Conservation (phyloP, 2,797 vertebrate genomes). For the Saxicola maurus region DNA sequence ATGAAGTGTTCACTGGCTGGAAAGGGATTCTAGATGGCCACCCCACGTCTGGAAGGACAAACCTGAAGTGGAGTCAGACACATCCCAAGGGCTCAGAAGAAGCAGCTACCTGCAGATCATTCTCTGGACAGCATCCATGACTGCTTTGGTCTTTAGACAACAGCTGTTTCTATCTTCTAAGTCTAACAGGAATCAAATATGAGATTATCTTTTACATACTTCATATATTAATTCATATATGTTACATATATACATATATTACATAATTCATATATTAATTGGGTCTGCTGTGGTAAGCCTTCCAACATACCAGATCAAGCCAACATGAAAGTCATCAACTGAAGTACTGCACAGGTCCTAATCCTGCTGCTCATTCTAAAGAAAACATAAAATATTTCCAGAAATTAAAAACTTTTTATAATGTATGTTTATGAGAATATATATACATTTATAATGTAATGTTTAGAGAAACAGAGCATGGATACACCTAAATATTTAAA, state of each 20-base stretch:
- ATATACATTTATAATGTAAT: no score
- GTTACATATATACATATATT: no score
- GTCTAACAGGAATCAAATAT: not conserved
- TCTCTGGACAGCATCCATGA: rapidly evolving
- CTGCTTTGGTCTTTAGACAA: not conserved
- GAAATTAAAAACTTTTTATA: not conserved
- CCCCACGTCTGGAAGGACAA: not conserved
- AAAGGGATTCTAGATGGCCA: not conserved
- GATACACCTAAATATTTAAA: not conserved
- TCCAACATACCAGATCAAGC: not conserved
- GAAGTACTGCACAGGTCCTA: not conserved
- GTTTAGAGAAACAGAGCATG: not conserved
- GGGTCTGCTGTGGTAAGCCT: not conserved
- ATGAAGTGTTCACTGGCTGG: not conserved
- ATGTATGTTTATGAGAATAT: not conserved
- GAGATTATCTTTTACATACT: not conserved
- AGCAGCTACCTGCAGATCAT: not conserved
- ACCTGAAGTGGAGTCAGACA: not conserved
- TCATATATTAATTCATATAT: not conserved
- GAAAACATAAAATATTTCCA: not conserved
- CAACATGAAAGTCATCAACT: not conserved
- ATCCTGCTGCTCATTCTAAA: not conserved
- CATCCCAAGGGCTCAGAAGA: not conserved
- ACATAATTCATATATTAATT: no score
- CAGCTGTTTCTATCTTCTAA: not conserved